Base-by-base conservation (phyloP, 1,140 invertebrate genomes). In the Caenorhabditis latens region DNA sequence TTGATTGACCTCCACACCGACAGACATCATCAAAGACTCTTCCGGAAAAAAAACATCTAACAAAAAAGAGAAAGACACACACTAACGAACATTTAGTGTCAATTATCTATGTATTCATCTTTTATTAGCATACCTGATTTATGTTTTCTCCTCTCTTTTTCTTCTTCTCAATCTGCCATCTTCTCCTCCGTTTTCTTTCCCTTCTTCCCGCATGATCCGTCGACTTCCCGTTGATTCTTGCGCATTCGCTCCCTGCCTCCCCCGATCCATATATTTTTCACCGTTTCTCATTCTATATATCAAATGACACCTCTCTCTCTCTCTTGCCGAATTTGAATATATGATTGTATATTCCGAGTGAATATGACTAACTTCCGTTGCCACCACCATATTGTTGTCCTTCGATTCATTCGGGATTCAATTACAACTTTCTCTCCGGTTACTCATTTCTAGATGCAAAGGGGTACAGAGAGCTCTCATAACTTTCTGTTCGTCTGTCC, bases 91-190 rank as follows among this genome's bases (percentile, higher is more conserved):
- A 63, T 21, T 9, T 32, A 32, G 8, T 32, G 65, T 46, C 42
- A 71, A 71, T 71, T 43, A 71, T 79, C 71, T 79, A 79, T 50
- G 14, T 46, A 79, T 50, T 79, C 71, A 79, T 79, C 71, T 79
- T 79, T 79, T 50, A 79, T 79, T 79, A 79, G 71, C 71, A 79
- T 53, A 79, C 46, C 71, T 79, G 71, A 79, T 79, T 79, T 71
- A 71, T 71, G 65, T 71, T 63, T 63, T 14, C 14, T 40, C 14
- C 24, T 40, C 24, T 14, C 55, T n/a, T n/a, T 58, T 58, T 16
- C 50, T 16, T 53, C 16, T 53, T 16, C 50, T 53, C 50, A 53
- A 53, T 53, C 50, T 53, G 50, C 50, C 50, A 53, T n/a, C 55
- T 9, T 63, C 24, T 16, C 24, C 65, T 46, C 14, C 42, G 40